Conservation (phyloP, 2,888 invertebrate species). For the Hyalella azteca region DNA sequence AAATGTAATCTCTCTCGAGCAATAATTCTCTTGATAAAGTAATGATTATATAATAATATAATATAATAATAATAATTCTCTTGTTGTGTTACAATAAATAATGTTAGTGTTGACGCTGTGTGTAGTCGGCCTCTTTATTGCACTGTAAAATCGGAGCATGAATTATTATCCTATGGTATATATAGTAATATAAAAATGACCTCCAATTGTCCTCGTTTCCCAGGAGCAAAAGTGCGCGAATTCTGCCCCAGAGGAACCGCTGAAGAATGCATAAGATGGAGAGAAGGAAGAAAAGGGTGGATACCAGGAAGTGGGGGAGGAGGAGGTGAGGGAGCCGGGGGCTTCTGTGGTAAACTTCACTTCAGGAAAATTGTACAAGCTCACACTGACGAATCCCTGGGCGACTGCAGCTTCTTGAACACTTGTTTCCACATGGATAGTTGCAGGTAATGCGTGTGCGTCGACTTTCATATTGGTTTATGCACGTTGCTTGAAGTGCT, state of each 20-base stretch:
- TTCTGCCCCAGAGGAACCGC: slow-evolving; percentile 96
- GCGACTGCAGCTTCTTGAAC: slow-evolving; percentile 96
- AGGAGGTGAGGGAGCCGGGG: slow-evolving; percentile 92
- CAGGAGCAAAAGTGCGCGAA: slow-evolving; percentile 70
- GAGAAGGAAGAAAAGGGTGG: slow-evolving; percentile 61
- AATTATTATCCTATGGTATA: too few species aligned
- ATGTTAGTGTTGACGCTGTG: too few species aligned
- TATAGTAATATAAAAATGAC: too few species aligned
- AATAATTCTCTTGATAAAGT: too few species aligned
- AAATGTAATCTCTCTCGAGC: too few species aligned
- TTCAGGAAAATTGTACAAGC: slow-evolving; percentile 95
- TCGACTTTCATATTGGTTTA: too few species aligned
- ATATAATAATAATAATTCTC: too few species aligned
- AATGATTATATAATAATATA: too few species aligned
- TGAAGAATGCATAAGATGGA: slow-evolving; percentile 75
- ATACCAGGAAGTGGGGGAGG: slow-evolving; percentile 61
- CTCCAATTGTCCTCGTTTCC: slow-evolving; percentile 4
- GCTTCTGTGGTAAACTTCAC: slow-evolving; percentile 86
- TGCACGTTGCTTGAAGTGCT: too few species aligned
- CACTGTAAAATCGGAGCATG: too few species aligned
- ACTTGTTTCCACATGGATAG: slow-evolving; percentile 99
- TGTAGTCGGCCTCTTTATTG: too few species aligned
- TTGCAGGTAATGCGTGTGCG: slow-evolving; percentile 75
- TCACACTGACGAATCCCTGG: slow-evolving; percentile 92
- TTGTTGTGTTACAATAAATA: too few species aligned